Conservation (phyloP, 2,113 vertebrate genomes). For the Actenoides hombroni region DNA sequence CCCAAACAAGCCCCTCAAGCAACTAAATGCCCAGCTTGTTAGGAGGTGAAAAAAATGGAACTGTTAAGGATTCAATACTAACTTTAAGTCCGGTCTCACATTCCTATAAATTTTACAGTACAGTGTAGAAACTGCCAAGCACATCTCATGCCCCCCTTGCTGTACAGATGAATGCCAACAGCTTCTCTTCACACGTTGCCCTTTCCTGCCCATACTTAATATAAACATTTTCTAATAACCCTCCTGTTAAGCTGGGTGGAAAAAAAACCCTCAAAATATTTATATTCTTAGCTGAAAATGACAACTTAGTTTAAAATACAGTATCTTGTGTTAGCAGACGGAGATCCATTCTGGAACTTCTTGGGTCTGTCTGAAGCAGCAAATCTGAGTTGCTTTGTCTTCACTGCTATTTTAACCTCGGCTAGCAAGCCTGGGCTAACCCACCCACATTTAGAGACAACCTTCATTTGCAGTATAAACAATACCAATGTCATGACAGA, state of each 20-base stretch:
- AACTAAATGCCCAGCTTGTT: neutral
- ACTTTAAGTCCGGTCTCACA: neutral
- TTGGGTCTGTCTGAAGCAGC: neutral
- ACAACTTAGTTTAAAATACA: neutral
- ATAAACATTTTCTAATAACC: neutral
- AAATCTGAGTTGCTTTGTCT: neutral
- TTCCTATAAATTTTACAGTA: neutral
- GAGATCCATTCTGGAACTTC: neutral
- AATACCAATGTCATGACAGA: neutral
- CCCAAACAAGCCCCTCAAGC: neutral
- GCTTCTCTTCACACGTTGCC: neutral
- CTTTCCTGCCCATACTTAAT: neutral
- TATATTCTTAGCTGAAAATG: neutral
- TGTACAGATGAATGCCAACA: neutral
- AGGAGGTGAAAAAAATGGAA: fast-evolving
- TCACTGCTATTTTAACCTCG: constrained; percentile 12
- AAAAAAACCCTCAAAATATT: neutral
- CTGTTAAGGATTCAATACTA: neutral
- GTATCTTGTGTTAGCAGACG: neutral
- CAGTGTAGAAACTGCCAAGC: neutral
- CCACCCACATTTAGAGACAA: constrained; percentile 9
- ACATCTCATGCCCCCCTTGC: neutral
- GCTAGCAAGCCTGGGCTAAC: neutral
- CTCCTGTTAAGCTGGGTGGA: neutral
- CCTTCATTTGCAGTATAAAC: constrained; percentile 42